Conservation (phyloP, 2,888 invertebrate species). For the Fabriciana adippe region DNA sequence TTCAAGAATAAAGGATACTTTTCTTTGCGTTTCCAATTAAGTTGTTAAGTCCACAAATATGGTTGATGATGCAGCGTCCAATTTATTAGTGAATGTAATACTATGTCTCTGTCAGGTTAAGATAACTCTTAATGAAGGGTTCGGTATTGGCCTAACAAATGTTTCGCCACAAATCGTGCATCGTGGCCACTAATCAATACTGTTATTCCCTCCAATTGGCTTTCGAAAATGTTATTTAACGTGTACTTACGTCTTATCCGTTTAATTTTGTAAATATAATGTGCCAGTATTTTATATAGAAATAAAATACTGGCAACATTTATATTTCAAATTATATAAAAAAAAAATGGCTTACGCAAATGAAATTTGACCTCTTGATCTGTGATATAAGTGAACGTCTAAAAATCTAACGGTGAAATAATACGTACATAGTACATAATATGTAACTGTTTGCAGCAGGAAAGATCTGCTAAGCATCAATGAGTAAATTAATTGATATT, state of each 20-base stretch:
- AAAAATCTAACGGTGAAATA: no score
- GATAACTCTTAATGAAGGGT: slow-evolving; percentile 39
- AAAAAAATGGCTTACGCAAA: no score
- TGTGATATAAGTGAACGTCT: neutral
- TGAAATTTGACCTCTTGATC: no score
- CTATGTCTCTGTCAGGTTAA: slow-evolving; percentile 38
- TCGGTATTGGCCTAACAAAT: slow-evolving; percentile 33
- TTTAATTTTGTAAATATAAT: slow-evolving; percentile 9
- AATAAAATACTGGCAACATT: no score
- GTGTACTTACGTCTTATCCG: slow-evolving; percentile 10
- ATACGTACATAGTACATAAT: neutral
- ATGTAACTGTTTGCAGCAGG: slow-evolving; percentile 26
- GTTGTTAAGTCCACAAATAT: slow-evolving; percentile 24
- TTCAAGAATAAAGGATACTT: neutral
- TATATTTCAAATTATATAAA: no score
- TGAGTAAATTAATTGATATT: slow-evolving; percentile 42
- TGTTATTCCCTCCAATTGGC: slow-evolving; percentile 32
- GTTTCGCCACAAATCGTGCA: slow-evolving; percentile 40
- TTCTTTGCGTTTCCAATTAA: slow-evolving; percentile 6
- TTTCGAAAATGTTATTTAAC: slow-evolving; percentile 28
- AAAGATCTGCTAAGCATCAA: slow-evolving; percentile 38
- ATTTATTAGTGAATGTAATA: slow-evolving; percentile 34
- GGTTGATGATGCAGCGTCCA: slow-evolving; percentile 25
- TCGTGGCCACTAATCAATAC: slow-evolving; percentile 32
- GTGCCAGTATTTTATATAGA: neutral